These are phyloP conservation scores for Ficedula albicollis DNA, from an alignment of 2,797 vertebrate species.

Conservation along the genomic window DNA sequence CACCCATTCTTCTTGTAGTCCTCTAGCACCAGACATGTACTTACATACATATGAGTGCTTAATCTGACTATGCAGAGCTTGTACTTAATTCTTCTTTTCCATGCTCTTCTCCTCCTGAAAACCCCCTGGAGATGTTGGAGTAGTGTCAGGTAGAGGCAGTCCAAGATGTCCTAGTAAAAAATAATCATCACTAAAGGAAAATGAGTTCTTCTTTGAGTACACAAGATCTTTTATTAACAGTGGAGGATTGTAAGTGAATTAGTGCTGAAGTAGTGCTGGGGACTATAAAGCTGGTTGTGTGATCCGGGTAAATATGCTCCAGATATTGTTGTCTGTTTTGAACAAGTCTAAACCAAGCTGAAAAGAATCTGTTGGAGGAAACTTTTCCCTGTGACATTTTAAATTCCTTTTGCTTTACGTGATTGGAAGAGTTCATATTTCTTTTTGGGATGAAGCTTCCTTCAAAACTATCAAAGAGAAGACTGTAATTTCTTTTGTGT, in stretches of 20 bases:
- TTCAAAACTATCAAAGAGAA: neutral
- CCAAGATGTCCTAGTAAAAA: neutral
- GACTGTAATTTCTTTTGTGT: neutral
- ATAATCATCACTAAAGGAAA: neutral
- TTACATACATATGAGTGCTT: neutral
- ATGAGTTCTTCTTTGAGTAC: neutral
- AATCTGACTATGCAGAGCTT: neutral
- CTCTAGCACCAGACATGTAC: neutral
- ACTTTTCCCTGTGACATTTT: neutral
- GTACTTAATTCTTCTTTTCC: neutral
- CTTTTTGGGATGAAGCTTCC: neutral
- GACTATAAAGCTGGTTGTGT: neutral
- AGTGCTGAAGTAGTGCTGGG: neutral
- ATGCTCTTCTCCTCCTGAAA: neutral
- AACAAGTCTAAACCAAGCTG: neutral
- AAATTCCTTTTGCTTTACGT: neutral
- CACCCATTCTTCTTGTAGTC: neutral
- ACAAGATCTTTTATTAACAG: neutral
- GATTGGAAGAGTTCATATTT: neutral
- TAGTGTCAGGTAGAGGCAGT: neutral
- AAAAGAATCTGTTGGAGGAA: neutral
- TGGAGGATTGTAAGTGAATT: neutral
- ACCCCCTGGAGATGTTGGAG: neutral
- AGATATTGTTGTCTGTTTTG: neutral
- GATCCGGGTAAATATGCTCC: neutral